Evolutionary conservation across 2,888 invertebrate genomes (phyloP), one percentile per base, ranked within the genome.

Genomic region (Harpalus rufipes): DNA sequence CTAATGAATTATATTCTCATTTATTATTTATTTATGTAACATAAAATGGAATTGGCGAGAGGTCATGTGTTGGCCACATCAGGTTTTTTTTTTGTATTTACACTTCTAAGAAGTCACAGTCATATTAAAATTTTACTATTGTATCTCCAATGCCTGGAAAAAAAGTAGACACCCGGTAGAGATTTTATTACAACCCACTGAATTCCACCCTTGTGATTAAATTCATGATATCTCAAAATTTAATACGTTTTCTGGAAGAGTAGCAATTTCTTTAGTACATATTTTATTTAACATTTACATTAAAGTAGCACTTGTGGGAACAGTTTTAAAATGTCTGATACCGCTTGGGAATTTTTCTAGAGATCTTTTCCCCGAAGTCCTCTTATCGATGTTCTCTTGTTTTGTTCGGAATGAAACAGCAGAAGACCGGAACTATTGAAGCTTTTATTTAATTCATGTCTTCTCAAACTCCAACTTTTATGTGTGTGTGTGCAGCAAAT

Each of bases 361-460:
- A 76, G 44, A 76, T 44, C 44, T 12, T 51, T 44, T 76, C 76
- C 51, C 51, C n/a, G 18, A 25, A 18, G 51, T 56, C 76, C 76
- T 51, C 18, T 76, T 76, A 76, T 76, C 44, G 76, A 76, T 21
- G 76, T 51, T 76, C 44, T 76, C 44, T 51, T 74, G 16, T 74
- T 74, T 18, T 51, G 74, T 74, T 44, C 25, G 16, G 63, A 63
- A 63, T 63, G 63, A 21, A 63, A 16, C 74, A 74, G 51, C 76
- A 76, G 76, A 16, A 44, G 76, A 41, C 21, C 21, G 51, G 41
- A 51, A 56, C 76, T 56, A 76, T 18, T 25, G 51, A 51, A 51
- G 76, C 74, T 74, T 74, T 44, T 74, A 76, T 51, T 76, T 51
- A 76, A 76, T 76, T 44, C 76, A 76, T 18, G 76, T 74, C 21